Percentiles rank a stretch among this genome's conserved stretches.
These are phyloP conservation scores for Lates calcarifer DNA, from an alignment of 2,113 vertebrate genomes.

Conservation along the genomic window DNA sequence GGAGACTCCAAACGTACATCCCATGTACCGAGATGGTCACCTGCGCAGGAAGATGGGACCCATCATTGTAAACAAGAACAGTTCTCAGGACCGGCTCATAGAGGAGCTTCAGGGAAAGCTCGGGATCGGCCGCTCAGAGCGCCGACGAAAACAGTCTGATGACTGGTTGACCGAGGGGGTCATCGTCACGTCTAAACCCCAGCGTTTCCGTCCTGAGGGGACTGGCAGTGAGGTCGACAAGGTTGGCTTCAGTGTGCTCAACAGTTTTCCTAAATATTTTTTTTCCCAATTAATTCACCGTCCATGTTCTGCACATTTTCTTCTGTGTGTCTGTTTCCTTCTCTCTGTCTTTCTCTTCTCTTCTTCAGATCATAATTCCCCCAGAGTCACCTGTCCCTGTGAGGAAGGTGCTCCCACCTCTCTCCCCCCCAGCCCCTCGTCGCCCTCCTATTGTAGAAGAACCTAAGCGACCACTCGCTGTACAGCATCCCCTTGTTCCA, in stretches of 20 bases:
- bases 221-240: conserved; percentile 89
- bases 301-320: conserved; percentile 25
- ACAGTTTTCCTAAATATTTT: neutral
- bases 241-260: conserved; percentile 72
- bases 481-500: conserved; percentile 65
- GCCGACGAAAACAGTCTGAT: conserved; percentile 81
- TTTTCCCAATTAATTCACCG: conserved; percentile 10
- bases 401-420: conserved; percentile 87
- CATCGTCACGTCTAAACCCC: conserved; percentile 88
- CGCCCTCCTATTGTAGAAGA: conserved; percentile 74
- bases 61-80: conserved; percentile 90
- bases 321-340: conserved; percentile 41
- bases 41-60: conserved; percentile 92
- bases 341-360: conserved; percentile 58
- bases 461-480: conserved; percentile 53
- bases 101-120: conserved; percentile 94
- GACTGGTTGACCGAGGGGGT: conserved; percentile 94
- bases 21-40: conserved; percentile 93
- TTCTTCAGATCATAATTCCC: conserved; percentile 91
- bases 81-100: conserved; percentile 91
- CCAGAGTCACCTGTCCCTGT: conserved; percentile 89
- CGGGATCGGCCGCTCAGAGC: conserved; percentile 88
- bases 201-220: conserved; percentile 82
- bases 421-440: conserved; percentile 79
- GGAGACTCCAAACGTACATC: conserved; percentile 93